Base-by-base conservation (phyloP, 2,113 vertebrate species). In the Pleuronectes platessa region DNA sequence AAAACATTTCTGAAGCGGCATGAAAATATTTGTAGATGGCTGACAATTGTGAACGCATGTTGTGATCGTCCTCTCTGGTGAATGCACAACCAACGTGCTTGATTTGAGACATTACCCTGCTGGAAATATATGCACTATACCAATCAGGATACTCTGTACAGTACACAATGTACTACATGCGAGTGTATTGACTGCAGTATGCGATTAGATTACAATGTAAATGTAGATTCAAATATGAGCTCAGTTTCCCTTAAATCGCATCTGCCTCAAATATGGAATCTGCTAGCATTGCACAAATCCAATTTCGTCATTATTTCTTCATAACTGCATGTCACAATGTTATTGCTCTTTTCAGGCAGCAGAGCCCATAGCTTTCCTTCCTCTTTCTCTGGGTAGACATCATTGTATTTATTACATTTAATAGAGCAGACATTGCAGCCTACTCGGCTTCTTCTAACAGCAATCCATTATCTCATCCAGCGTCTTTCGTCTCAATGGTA, bases 231-330 rank as follows among this genome's bases (percentile, higher is more conserved):
- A 37, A 37, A 37, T 37, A 37, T 11, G 53, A 8, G 6, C n/a
- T 55, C 4, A 55, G 8, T 21, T 12, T 21, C 6, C n/a, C 3
- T 7, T 17, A 54, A n/a, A n/a, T 17, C 8, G 2, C 1, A 2
- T 59, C 17, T 23, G 0, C 9, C 11, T 61, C 40, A 23, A 23
- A 24, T 53, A 24, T 0, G 3, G 37, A 51, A 37, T 71, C 35
- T 18, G 12, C 17, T 64, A n/a, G 40, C 20, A 42, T 82, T 88
- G 65, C 71, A 70, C 61, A 71, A 68, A 40, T 45, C 10, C 17
- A 3, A 84, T 86, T 77, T 86, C 81, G 0, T 73, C 68, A 71
- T 66, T 0, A 40, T 79, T 83, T 80, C 78, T 75, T 75, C 56
- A 74, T 73, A 75, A 71, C 26, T 9, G 17, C 56, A 26, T 74